Base-by-base conservation (phyloP, 2,888 invertebrate genomes). In the Latheticus oryzae region DNA sequence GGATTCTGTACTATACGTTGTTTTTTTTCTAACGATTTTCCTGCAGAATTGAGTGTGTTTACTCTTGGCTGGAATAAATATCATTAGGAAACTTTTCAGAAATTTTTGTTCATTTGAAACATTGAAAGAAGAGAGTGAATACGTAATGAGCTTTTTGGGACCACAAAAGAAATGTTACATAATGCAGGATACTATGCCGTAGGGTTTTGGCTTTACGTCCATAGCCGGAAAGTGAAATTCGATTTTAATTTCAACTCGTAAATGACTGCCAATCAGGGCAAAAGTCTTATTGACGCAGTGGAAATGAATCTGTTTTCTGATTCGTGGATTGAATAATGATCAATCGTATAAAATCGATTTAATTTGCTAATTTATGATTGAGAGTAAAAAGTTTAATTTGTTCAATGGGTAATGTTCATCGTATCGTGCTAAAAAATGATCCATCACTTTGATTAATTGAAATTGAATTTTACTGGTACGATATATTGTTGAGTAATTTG, bases 21-120 rank as follows among this genome's bases (percentile, higher is more conserved):
- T n/a, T n/a, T n/a, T n/a, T n/a, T n/a, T n/a, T n/a, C n/a, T n/a
- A n/a, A n/a, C n/a, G n/a, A n/a, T n/a, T 32, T 13, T 32, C 26
- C 21, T 5, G 21, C 5, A 5, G 5, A 21, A 5, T 21, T 21
- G 21, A 21, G 21, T 5, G 21, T 21, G 3, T 21, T 21, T 21
- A n/a, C n/a, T n/a, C n/a, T n/a, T n/a, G n/a, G n/a, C n/a, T n/a
- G n/a, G n/a, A n/a, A n/a, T n/a, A n/a, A n/a, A n/a, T n/a, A n/a
- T n/a, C n/a, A n/a, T n/a, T n/a, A n/a, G n/a, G n/a, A n/a, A n/a
- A n/a, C n/a, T n/a, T n/a, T n/a, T n/a, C n/a, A n/a, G n/a, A 32
- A 32, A 45, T 45, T 45, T 19, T 16, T 17, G 32, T 32, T 45
- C 32, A 45, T 32, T 45, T 45, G 19, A 45, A 45, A 45, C 32